Conservation (phyloP, 2,888 invertebrate genomes). For the Scaptomyza tumidula region DNA sequence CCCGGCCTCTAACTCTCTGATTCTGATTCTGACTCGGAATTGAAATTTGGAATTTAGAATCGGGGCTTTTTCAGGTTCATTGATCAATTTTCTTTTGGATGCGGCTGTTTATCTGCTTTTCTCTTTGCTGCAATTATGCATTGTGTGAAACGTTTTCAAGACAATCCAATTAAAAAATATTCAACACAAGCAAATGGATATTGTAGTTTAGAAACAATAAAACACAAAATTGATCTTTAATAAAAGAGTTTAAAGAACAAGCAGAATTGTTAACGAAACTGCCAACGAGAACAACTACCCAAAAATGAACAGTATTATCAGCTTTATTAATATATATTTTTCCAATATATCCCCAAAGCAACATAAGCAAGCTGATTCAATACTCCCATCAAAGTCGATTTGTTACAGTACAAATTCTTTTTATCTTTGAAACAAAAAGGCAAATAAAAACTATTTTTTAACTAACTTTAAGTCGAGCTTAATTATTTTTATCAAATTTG, state of each 20-base stretch:
- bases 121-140: slow-evolving; percentile 38
- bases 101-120: slow-evolving; percentile 7
- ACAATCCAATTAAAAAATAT: slow-evolving; percentile 36
- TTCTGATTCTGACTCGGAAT: background rate
- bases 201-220: slow-evolving; percentile 6
- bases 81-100: slow-evolving; percentile 57
- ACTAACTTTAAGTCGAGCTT: no score
- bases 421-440: no score
- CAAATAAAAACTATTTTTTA: no score
- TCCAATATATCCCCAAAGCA: background rate
- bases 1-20: background rate
- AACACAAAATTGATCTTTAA: background rate
- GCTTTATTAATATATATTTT: background rate
- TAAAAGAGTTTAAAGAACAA: no score
- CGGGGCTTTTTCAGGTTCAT: slow-evolving; percentile 62
- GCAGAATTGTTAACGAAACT: background rate
- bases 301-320: background rate
- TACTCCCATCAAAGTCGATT: no score
- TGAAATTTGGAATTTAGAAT: background rate
- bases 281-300: no score
- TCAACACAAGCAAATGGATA: background rate
- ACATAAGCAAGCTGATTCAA: no score
- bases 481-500: no score
- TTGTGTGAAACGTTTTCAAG: slow-evolving; percentile 65
- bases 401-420: no score